A percentile compares a stretch with the other conserved stretches of the same genome.
phyloP scores from a whole-genome alignment of 2,797 vertebrate genomes.

The Mareca penelope region DNA sequence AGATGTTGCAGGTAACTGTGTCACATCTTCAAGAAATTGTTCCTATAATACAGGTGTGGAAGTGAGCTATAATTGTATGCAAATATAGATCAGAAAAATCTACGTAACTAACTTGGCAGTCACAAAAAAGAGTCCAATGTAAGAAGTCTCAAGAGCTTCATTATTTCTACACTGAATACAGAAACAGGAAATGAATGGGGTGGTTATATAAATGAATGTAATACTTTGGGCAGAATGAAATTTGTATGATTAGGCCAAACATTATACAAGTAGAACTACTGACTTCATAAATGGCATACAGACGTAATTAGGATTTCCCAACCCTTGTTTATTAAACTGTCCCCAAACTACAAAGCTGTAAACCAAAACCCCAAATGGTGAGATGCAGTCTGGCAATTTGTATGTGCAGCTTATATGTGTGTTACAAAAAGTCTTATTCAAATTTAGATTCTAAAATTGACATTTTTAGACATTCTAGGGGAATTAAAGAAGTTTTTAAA shows the following conservation, averaged over 20 bases:
- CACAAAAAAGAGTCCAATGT: background rate
- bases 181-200: conserved; percentile 54
- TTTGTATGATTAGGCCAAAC: conserved; percentile 19
- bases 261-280: conserved; percentile 63
- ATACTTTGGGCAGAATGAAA: conserved; percentile 50
- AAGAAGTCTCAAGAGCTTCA: conserved; percentile 32
- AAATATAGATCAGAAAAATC: background rate
- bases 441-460: background rate
- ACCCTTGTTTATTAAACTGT: conserved; percentile 55
- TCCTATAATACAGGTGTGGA: background rate
- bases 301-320: conserved; percentile 56
- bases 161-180: conserved; percentile 44
- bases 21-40: background rate
- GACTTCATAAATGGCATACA: conserved; percentile 54
- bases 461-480: background rate
- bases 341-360: conserved; percentile 6
- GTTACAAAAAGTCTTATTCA: background rate
- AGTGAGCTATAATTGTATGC: background rate
- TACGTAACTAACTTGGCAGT: background rate
- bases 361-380: conserved; percentile 8
- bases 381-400: background rate
- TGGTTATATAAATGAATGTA: conserved; percentile 57
- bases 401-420: background rate
- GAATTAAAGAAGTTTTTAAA: background rate
- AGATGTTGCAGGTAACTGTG: background rate